Evolutionary conservation across 2,113 vertebrate species (phyloP).

Genomic region (Aegithalos caudatus): DNA sequence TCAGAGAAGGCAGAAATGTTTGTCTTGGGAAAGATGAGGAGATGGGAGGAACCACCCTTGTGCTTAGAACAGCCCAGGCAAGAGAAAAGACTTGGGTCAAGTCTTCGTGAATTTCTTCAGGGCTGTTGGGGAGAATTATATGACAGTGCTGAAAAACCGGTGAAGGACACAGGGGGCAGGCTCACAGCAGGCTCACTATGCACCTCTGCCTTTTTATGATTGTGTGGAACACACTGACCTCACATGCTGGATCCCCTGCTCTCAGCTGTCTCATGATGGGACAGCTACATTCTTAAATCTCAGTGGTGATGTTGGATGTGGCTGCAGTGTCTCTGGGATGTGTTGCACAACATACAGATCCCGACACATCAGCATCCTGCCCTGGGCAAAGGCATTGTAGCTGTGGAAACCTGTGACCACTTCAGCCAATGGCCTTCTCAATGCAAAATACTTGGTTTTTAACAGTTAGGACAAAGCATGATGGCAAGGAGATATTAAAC

Average conservation of each 20-base stretch:
- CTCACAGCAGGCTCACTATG: not conserved
- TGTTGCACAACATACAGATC: not conserved
- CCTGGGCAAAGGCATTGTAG: not conserved
- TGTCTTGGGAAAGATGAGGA: not conserved
- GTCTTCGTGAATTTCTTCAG: not conserved
- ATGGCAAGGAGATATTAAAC: not conserved
- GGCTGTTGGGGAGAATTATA: not conserved
- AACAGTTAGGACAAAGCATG: not conserved
- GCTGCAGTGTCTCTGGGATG: not conserved
- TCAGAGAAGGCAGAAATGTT: not conserved
- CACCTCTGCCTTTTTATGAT: not conserved
- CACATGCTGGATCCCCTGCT: not conserved
- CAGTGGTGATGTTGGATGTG: not conserved
- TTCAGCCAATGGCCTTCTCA: not conserved
- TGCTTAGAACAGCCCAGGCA: not conserved
- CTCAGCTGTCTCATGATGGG: not conserved
- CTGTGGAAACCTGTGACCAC: not conserved
- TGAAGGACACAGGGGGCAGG: not conserved
- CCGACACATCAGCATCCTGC: not conserved
- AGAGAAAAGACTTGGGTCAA: not conserved
- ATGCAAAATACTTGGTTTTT: not conserved
- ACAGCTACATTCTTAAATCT: not conserved
- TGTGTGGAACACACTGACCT: not conserved
- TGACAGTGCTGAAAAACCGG: fast-evolving
- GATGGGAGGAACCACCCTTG: not conserved